Conservation (phyloP, 2,888 invertebrate genomes). For the Pseudococcus longispinus region DNA sequence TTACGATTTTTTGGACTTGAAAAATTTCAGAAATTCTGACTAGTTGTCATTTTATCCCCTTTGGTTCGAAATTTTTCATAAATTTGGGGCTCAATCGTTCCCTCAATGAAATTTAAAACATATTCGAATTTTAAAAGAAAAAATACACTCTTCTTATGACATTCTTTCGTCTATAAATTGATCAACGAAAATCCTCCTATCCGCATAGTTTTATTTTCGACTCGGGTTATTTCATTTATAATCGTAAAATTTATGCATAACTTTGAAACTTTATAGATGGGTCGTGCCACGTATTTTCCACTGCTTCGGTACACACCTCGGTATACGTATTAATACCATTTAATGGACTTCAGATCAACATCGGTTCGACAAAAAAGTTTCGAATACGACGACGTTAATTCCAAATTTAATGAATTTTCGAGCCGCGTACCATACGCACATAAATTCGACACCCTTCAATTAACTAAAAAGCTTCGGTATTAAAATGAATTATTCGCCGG, state of each 20-base stretch:
- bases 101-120: too few species aligned
- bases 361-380: neutral
- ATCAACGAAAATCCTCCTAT: too few species aligned
- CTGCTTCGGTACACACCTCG: neutral
- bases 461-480: constrained; percentile 10
- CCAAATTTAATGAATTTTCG: constrained; percentile 12
- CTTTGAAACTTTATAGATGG: neutral
- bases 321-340: neutral
- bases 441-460: constrained; percentile 19
- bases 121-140: too few species aligned
- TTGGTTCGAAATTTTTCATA: too few species aligned
- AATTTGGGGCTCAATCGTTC: too few species aligned
- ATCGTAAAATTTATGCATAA: neutral
- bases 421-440: neutral
- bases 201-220: too few species aligned
- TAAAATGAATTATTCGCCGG: constrained; percentile 31
- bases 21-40: too few species aligned
- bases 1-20: too few species aligned
- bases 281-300: neutral
- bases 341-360: neutral
- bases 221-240: neutral
- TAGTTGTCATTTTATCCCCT: too few species aligned
- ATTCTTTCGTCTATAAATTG: too few species aligned
- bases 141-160: too few species aligned
- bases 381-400: neutral